phyloP scores from a whole-genome alignment of 1,140 invertebrate genomes.

The Aphaenogaster floridana region DNA sequence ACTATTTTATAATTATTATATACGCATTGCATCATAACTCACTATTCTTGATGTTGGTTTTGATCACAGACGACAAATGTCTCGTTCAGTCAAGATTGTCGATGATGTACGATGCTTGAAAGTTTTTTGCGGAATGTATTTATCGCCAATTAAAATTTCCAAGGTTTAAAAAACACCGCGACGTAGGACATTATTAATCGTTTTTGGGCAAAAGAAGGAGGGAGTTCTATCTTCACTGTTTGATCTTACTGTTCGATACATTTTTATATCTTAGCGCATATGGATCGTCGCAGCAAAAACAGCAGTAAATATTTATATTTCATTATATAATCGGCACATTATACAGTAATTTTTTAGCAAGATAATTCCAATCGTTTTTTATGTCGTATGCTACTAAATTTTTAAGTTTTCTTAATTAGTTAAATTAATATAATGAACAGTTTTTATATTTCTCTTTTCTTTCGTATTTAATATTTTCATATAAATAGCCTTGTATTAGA shows the following conservation, averaged over 20 bases:
- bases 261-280: neutral
- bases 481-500: constrained; percentile 1
- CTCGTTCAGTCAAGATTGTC: neutral
- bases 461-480: neutral
- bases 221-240: neutral
- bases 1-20: neutral
- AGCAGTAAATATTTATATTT: neutral
- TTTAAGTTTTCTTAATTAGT: neutral
- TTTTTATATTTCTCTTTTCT: neutral
- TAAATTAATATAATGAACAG: neutral
- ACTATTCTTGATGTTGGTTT: neutral
- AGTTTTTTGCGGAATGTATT: constrained; percentile 17
- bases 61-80: neutral
- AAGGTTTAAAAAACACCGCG: neutral
- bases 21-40: neutral
- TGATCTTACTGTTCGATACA: neutral
- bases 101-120: constrained; percentile 25
- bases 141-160: constrained; percentile 23
- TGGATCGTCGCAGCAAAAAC: neutral
- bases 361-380: neutral
- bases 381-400: neutral
- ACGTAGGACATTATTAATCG: neutral
- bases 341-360: neutral
- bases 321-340: neutral
- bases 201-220: neutral